Base-by-base conservation (phyloP, 2,888 invertebrate species). In the Netelia virgata region DNA sequence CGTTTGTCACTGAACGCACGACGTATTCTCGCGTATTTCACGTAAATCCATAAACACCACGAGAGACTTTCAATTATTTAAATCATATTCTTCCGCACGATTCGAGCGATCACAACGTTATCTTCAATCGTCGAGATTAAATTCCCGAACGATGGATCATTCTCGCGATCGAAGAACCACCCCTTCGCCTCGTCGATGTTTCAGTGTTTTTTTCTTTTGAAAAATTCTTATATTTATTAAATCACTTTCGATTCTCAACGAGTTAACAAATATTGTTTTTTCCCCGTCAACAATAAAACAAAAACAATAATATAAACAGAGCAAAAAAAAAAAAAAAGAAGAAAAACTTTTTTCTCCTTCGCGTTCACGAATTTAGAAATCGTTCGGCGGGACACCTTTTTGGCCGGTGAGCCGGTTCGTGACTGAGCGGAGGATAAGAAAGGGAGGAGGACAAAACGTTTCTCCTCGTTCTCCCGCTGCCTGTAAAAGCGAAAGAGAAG, bases 391-490 rank as follows among this genome's bases (percentile, higher is more conserved):
- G 50, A 47, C 59, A 28, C 9, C 43, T 75, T 18, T 66, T 47
- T 69, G 81, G 63, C 74, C 61, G 81, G 81, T 81, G 63, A 14
- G 77, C 79, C 78, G 79, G 83, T 79, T 69, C 47, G 82, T 73
- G 50, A 79, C 74, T 79, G 74, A 83, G 63, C 47, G n/a, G 72
- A 64, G 69, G 57, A 18, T 63, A 55, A 53, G 50, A 43, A 79
- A 18, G 73, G 73, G 74, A 70, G 41, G 63, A 63, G 55, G 14
- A 14, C 47, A 23, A 11, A 47, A 57, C 64, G 72, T 66, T 50
- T 41, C 73, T 36, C 36, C 20, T 66, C 66, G 82, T 57, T 57
- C 16, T 57, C 57, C 9, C 57, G 57, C n/a, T 18, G n/a, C 9
- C 16, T 57, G 16, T 57, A 16, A 47, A 18, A 57, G 18, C 3